These are phyloP conservation scores for Nomada fabriciana DNA, from an alignment of 2,888 invertebrate genomes.

Conservation along the genomic window DNA sequence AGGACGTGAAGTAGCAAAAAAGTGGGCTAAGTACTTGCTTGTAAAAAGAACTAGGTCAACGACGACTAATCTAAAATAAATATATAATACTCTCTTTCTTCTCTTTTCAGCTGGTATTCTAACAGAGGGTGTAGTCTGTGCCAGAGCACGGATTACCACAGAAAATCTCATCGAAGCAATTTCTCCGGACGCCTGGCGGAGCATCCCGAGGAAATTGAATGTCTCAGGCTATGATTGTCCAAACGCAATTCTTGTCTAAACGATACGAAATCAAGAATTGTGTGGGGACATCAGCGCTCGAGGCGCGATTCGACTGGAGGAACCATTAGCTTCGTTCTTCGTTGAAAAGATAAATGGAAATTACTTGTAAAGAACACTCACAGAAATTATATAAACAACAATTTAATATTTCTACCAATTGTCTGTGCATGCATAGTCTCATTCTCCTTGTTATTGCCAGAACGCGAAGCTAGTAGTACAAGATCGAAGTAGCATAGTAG, in stretches of 20 bases:
- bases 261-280: constrained; percentile 83
- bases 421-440: constrained; percentile 25
- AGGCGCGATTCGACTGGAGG: constrained; percentile 71
- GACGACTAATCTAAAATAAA: constrained; percentile 59
- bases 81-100: constrained; percentile 28
- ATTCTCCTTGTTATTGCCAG: constrained; percentile 36
- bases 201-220: constrained; percentile 62
- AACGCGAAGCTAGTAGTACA: constrained; percentile 29
- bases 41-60: constrained; percentile 41
- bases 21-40: constrained; percentile 41
- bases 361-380: neutral
- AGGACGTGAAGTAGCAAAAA: constrained; percentile 36
- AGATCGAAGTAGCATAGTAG: too few relatives aligned
- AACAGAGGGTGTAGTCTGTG: neutral
- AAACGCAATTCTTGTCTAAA: constrained; percentile 84
- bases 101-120: constrained; percentile 16
- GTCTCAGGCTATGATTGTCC: constrained; percentile 85
- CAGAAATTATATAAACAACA: too few relatives aligned
- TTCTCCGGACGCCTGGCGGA: constrained; percentile 14
- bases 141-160: constrained; percentile 24
- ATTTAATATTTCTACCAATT: neutral
- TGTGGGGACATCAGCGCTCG: constrained; percentile 85
- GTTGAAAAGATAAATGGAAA: neutral
- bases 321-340: neutral
- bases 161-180: constrained; percentile 26